A percentile compares a stretch with the other conserved stretches of the same genome.
Evolutionary conservation across 2,888 invertebrate species (phyloP).

Genomic region (Belgica antarctica): DNA sequence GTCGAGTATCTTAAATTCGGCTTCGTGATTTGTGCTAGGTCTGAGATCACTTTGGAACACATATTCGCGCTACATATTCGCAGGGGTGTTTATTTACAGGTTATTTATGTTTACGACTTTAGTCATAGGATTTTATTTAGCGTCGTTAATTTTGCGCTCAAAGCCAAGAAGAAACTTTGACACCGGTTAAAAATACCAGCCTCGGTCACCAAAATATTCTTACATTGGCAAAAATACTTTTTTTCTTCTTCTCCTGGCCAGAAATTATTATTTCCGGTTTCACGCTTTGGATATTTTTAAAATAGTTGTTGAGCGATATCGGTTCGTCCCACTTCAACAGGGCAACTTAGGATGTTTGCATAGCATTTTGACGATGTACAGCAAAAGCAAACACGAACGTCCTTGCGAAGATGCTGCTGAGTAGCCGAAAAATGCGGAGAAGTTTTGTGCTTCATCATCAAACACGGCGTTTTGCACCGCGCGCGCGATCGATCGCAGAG

Average conservation of each 20-base stretch:
- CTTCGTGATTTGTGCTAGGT: neutral
- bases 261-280: conserved; percentile 39
- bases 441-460: neutral
- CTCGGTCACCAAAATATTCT: neutral
- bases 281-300: conserved; percentile 8
- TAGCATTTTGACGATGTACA: conserved; percentile 28
- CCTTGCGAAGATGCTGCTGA: conserved; percentile 27
- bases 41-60: neutral
- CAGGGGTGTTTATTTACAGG: conserved; percentile 6
- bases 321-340: neutral
- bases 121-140: no score
- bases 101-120: no score
- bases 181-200: neutral
- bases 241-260: no score
- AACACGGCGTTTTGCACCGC: neutral
- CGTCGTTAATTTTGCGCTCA: no score
- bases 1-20: no score
- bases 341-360: conserved; percentile 14
- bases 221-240: conserved; percentile 8
- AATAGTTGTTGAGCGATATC: conserved; percentile 8
- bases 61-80: neutral
- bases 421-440: neutral
- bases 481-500: no score
- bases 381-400: conserved; percentile 41
- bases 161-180: conserved; percentile 25